These are phyloP conservation scores for Vanessa atalanta DNA, from an alignment of 1,140 invertebrate genomes.

Conservation along the genomic window DNA sequence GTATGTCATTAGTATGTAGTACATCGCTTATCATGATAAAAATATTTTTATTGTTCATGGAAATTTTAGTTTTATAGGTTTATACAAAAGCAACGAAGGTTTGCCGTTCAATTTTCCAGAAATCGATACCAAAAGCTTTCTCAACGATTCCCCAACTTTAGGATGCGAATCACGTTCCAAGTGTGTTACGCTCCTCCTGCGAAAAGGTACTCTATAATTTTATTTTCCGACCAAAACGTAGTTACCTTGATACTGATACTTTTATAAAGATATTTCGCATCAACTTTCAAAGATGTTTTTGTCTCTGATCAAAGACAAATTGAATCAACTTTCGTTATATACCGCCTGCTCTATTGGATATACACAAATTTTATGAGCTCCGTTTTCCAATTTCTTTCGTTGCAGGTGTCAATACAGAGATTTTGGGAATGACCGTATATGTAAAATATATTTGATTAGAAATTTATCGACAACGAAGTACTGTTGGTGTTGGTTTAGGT, in stretches of 20 bases:
- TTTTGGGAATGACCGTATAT: background rate
- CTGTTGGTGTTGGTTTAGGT: too few relatives aligned
- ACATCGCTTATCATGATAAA: too few relatives aligned
- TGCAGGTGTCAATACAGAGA: background rate
- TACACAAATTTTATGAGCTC: background rate
- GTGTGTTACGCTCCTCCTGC: slow-evolving; percentile 71
- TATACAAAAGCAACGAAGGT: slow-evolving; percentile 22
- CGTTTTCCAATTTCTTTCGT: background rate
- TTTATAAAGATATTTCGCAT: slow-evolving; percentile 60
- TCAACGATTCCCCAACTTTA: slow-evolving; percentile 49
- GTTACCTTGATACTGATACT: slow-evolving; percentile 72
- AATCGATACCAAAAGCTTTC: slow-evolving; percentile 63
- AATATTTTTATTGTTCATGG: background rate
- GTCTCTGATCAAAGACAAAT: slow-evolving; percentile 51
- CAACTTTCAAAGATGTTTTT: slow-evolving; percentile 43
- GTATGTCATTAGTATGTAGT: too few relatives aligned
- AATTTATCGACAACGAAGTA: too few relatives aligned
- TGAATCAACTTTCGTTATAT: slow-evolving; percentile 39
- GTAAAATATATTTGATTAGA: too few relatives aligned
- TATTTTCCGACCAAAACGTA: slow-evolving; percentile 77
- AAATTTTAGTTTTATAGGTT: background rate
- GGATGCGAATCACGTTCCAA: slow-evolving; percentile 60
- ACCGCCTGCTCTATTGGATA: slow-evolving; percentile 2
- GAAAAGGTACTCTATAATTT: slow-evolving; percentile 78
- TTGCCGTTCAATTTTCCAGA: slow-evolving; percentile 55